Percentiles rank a stretch among this genome's conserved stretches.
Evolutionary conservation across 2,113 vertebrate genomes (phyloP).

Genomic region (Mesoclemmys tuberculata): DNA sequence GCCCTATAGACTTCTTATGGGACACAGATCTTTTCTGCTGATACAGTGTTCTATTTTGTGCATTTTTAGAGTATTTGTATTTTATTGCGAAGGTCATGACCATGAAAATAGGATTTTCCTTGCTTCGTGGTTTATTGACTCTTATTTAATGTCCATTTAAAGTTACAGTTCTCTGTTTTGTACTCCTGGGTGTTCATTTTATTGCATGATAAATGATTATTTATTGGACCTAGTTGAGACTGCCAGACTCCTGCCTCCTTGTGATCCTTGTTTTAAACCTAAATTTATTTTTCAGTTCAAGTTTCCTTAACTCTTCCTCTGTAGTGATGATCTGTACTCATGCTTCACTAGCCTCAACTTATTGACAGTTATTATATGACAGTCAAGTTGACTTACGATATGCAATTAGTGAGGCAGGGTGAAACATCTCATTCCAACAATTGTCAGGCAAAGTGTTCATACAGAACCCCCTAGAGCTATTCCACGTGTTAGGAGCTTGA

Average conservation of each 20-base stretch:
- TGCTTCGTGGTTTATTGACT: background rate
- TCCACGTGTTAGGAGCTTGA: background rate
- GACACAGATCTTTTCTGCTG: background rate
- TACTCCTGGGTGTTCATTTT: background rate
- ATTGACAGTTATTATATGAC: slow-evolving; percentile 6
- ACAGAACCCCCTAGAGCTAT: background rate
- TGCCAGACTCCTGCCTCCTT: background rate
- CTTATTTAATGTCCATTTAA: background rate
- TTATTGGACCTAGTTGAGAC: background rate
- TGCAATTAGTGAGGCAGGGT: background rate
- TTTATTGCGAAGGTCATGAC: background rate
- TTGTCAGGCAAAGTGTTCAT: background rate
- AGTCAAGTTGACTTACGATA: slow-evolving; percentile 8
- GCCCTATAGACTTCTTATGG: background rate
- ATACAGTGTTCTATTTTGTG: background rate
- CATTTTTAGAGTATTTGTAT: background rate
- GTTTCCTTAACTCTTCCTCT: background rate
- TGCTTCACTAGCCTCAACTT: background rate
- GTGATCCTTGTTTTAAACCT: background rate
- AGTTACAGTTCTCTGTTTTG: background rate
- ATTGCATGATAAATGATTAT: background rate
- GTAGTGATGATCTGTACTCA: background rate
- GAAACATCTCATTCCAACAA: background rate
- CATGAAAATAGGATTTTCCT: background rate
- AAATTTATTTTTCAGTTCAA: background rate